Conservation (phyloP, 2,797 vertebrate genomes). For the Acridotheres tristis region DNA sequence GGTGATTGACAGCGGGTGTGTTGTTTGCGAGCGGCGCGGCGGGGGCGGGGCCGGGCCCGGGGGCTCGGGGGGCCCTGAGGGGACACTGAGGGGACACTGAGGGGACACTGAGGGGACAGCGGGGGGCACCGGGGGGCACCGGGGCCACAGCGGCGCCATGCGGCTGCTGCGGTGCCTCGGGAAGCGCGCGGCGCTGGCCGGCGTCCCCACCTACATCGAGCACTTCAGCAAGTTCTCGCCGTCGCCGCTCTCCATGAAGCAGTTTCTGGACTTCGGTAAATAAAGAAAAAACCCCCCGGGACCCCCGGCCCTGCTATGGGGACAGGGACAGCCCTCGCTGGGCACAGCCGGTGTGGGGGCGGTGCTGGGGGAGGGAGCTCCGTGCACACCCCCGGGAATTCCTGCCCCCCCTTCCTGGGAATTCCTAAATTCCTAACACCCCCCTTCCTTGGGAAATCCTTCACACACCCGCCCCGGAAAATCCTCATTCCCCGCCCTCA, state of each 20-base stretch:
- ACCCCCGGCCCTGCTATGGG: background rate
- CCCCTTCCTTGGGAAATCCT: too few relatives aligned
- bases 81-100: too few relatives aligned
- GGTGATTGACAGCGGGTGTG: background rate
- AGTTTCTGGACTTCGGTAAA: slow-evolving; percentile 39
- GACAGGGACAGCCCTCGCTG: background rate
- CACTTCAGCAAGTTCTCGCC: slow-evolving; percentile 96
- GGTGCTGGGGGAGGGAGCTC: too few relatives aligned
- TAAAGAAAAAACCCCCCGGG: background rate
- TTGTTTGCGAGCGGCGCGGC: slow-evolving; percentile 52
- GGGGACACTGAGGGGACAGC: too few relatives aligned
- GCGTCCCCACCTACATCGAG: slow-evolving; percentile 89
- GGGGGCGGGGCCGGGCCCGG: background rate
- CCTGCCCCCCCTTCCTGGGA: too few relatives aligned
- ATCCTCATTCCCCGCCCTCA: too few relatives aligned
- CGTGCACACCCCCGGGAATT: too few relatives aligned
- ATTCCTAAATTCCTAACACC: too few relatives aligned
- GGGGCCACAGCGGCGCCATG: slow-evolving; percentile 70
- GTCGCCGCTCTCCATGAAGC: slow-evolving; percentile 94
- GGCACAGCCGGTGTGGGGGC: too few relatives aligned
- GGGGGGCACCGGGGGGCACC: too few relatives aligned
- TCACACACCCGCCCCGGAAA: too few relatives aligned
- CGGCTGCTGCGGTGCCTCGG: slow-evolving; percentile 88
- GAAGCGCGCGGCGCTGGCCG: slow-evolving; percentile 87
- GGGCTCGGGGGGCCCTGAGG: background rate